Percentiles rank a stretch among this genome's conserved stretches.
These are phyloP conservation scores for Zophobas atratus DNA, from an alignment of 1,140 invertebrate genomes.

Conservation along the genomic window DNA sequence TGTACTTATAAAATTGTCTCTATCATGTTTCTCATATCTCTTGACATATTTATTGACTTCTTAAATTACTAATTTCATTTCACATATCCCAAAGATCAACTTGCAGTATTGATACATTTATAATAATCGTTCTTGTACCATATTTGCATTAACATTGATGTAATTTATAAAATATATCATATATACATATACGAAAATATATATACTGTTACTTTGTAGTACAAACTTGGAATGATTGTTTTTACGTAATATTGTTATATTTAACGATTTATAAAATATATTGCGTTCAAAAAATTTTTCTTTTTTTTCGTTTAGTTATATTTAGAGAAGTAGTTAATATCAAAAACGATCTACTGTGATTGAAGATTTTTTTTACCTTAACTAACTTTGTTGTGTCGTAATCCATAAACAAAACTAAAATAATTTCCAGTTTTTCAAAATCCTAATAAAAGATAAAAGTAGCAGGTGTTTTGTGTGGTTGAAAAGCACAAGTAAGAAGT, in stretches of 20 bases:
- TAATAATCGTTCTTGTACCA: slow-evolving; percentile 52
- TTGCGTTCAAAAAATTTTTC: slow-evolving; percentile 51
- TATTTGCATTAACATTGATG: slow-evolving; percentile 58
- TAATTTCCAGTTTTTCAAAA: no score
- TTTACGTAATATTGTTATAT: slow-evolving; percentile 61
- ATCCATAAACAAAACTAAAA: no score
- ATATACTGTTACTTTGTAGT: slow-evolving; percentile 60
- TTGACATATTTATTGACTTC: slow-evolving; percentile 45
- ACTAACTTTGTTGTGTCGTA: no score
- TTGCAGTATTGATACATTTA: slow-evolving; percentile 55
- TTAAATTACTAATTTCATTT: slow-evolving; percentile 47
- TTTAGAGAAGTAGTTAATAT: no score
- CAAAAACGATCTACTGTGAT: no score
- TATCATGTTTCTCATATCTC: slow-evolving; percentile 49
- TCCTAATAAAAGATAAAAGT: no score
- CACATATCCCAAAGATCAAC: slow-evolving; percentile 52
- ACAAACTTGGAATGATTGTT: slow-evolving; percentile 60
- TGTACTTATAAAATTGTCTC: slow-evolving; percentile 49
- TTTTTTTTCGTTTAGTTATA: no score
- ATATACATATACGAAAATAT: slow-evolving; percentile 57
- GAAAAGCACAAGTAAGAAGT: no score
- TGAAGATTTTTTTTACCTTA: no score
- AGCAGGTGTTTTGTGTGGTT: no score
- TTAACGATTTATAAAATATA: slow-evolving; percentile 61
- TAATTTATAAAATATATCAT: slow-evolving; percentile 54